Conservation (phyloP, 2,888 invertebrate species). For the Entomobrya proxima region DNA sequence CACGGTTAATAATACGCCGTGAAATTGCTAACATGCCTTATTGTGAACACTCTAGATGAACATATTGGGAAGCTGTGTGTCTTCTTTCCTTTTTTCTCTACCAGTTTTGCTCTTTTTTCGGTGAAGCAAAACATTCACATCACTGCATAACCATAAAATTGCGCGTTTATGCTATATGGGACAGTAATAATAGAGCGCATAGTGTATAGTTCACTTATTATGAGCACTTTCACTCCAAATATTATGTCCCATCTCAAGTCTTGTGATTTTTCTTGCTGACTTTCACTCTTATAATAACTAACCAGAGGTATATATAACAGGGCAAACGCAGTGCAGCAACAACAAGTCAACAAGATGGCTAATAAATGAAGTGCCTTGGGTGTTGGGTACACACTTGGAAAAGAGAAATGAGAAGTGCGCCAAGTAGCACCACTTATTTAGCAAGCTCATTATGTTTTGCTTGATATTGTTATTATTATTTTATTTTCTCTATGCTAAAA, state of each 20-base stretch:
- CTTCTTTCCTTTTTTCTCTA: background rate
- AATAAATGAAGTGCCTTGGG: slow-evolving; percentile 49
- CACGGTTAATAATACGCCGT: slow-evolving; percentile 44
- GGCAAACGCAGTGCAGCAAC: background rate
- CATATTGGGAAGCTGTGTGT: background rate
- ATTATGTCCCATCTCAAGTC: slow-evolving; percentile 35
- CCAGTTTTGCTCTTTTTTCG: background rate
- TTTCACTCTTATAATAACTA: background rate
- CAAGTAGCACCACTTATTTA: slow-evolving; percentile 34
- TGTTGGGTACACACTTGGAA: slow-evolving; percentile 1
- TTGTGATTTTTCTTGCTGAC: slow-evolving; percentile 14
- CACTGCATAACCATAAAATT: slow-evolving; percentile 8
- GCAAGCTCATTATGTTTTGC: slow-evolving; percentile 30
- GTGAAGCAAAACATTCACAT: background rate
- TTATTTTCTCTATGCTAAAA: too few species aligned
- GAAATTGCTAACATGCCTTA: slow-evolving; percentile 29
- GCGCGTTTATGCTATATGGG: background rate
- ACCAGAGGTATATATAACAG: background rate
- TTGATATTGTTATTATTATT: background rate
- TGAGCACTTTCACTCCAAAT: slow-evolving; percentile 27
- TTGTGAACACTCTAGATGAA: background rate
- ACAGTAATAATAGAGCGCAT: slow-evolving; percentile 9
- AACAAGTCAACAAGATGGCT: slow-evolving; percentile 37
- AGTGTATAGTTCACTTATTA: slow-evolving; percentile 17
- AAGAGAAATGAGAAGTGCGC: background rate